Evolutionary conservation across 2,797 vertebrate species (phyloP), one percentile per base, ranked within the genome.

Genomic region (Pseudopleuronectes americanus): DNA sequence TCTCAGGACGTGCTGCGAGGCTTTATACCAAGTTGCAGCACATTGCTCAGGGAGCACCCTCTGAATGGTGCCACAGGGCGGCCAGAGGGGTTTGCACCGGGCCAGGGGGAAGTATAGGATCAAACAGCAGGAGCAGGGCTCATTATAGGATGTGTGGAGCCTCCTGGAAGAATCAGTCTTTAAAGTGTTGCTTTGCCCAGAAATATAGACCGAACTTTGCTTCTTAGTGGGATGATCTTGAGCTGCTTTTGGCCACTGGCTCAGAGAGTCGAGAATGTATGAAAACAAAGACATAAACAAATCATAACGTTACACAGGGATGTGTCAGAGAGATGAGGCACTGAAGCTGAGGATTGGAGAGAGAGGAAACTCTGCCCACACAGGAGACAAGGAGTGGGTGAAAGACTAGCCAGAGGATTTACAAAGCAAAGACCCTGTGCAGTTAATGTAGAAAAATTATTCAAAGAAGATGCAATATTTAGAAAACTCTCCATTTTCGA

Each of bases 381-480:
- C 74, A 80, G 67, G 70, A 31, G 69, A 74, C 36, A 24, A 16
- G 41, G 74, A 85, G 71, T 66, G 68, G 73, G 63, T 69, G 75
- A 82, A 62, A 72, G 57, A 74, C 63, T 9, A 81, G 74, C 75
- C 68, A 64, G 66, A 63, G 64, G 56, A 90, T 93, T 91, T 88
- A 77, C 90, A 92, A 90, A 84, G 93, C 87, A 92, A 92, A 91
- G 90, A 89, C 65, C 70, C 33, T 41, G 19, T 6, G 41, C n/a
- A 64, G 22, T 49, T 52, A 57, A 19, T 45, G 43, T 16, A 16
- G 14, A 5, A 14, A 14, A 6, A 19, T 1, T 4, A 8, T 45
- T 19, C 2, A 7, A 45, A 19, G 43, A 19, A 45, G 14, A 19
- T 7, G 6, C 5, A 6, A 17, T 43, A 13, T 43, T 43, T 1